Evolutionary conservation across 2,888 invertebrate genomes (phyloP).

Genomic region (Rosalia funebris): DNA sequence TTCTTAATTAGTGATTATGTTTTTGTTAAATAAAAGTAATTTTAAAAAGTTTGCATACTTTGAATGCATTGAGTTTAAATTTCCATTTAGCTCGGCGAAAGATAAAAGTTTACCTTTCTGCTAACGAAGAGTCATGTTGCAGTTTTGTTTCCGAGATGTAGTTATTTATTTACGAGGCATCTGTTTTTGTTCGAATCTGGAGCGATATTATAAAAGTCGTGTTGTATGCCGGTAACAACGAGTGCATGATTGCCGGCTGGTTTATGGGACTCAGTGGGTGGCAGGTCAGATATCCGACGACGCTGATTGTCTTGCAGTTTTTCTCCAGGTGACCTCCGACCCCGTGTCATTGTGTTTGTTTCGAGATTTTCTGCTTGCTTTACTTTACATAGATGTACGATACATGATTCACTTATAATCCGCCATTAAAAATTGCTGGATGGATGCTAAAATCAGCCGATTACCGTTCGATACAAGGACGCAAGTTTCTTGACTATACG

Average conservation of each 20-base stretch:
- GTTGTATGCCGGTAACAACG: constrained; percentile 52
- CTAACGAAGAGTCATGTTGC: constrained; percentile 47
- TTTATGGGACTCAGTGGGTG: constrained; percentile 55
- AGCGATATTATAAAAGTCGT: constrained; percentile 54
- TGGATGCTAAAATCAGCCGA: too few species aligned
- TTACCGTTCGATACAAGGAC: too few species aligned
- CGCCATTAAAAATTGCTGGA: constrained; percentile 28
- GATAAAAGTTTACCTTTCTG: constrained; percentile 36
- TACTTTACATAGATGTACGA: constrained; percentile 32
- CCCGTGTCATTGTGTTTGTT: constrained; percentile 38
- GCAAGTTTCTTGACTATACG: too few species aligned
- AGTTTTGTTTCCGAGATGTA: constrained; percentile 50
- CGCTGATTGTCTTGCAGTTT: constrained; percentile 50
- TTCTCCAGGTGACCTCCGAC: constrained; percentile 44
- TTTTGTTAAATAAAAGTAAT: too few species aligned
- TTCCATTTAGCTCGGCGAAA: constrained; percentile 1
- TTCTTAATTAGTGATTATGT: too few species aligned
- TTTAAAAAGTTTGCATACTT: too few species aligned
- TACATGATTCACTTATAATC: constrained; percentile 32
- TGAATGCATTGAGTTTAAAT: too few species aligned
- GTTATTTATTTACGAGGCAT: constrained; percentile 51
- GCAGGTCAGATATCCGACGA: constrained; percentile 47
- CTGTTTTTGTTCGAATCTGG: constrained; percentile 47
- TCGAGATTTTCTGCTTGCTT: constrained; percentile 40
- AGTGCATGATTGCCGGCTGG: constrained; percentile 52